phyloP scores from a whole-genome alignment of 2,113 vertebrate species.

The Electrona antarctica region DNA sequence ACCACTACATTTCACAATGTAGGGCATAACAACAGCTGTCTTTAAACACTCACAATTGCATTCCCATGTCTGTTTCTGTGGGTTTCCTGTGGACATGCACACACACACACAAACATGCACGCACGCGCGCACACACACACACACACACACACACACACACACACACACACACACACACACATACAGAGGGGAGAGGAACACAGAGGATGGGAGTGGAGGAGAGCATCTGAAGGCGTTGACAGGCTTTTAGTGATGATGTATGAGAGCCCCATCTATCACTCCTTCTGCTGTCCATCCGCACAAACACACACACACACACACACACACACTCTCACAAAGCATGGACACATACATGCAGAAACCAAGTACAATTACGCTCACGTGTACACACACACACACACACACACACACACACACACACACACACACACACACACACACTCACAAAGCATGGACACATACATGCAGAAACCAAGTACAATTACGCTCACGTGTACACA shows the following conservation, averaged over 20 bases:
- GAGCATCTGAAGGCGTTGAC: constrained; percentile 27
- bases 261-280: constrained; percentile 52
- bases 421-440: not conserved
- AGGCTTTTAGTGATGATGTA: constrained; percentile 56
- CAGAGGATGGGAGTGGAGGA: constrained; percentile 29
- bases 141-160: too few relatives aligned
- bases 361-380: not conserved
- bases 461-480: constrained; percentile 16
- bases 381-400: constrained; percentile 1
- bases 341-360: constrained; percentile 27
- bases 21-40: too few relatives aligned
- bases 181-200: too few relatives aligned
- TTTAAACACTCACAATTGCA: too few relatives aligned
- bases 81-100: too few relatives aligned
- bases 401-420: not conserved
- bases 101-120: too few relatives aligned
- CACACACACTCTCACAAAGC: not conserved
- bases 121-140: too few relatives aligned
- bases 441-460: constrained; percentile 11
- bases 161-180: too few relatives aligned
- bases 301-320: constrained; percentile 6
- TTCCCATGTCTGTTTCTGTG: too few relatives aligned
- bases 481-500: not conserved
- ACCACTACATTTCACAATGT: too few relatives aligned
- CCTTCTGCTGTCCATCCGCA: constrained; percentile 31